Percentiles rank a stretch among this genome's conserved stretches.
phyloP scores from a whole-genome alignment of 35 echinoderm and acorn worm species.

The Heliocidaris erythrogramma region DNA sequence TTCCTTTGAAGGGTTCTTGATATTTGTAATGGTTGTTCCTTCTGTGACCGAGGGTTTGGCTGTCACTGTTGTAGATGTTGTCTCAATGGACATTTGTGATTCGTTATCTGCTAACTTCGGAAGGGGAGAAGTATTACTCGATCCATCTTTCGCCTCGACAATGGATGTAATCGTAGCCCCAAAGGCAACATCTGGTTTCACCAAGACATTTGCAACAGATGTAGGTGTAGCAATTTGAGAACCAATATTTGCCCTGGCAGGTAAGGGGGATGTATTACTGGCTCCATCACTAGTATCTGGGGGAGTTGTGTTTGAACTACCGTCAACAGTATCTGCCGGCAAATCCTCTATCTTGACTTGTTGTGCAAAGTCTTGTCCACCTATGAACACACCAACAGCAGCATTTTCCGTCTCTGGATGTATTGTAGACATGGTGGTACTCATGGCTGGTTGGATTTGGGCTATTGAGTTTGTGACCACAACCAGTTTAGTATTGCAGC shows the following conservation, averaged over 20 bases:
- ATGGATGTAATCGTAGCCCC: background rate
- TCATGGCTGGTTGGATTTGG: background rate
- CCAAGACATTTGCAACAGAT: background rate
- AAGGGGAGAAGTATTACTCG: background rate
- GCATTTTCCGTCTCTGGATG: background rate
- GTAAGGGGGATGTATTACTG: background rate
- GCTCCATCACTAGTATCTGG: background rate
- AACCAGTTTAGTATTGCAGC: background rate
- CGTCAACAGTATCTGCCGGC: background rate
- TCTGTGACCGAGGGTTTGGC: background rate
- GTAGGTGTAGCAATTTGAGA: background rate
- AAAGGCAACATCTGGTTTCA: background rate
- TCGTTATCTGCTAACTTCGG: conserved; percentile 14
- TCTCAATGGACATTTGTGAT: conserved; percentile 6
- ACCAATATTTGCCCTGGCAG: background rate
- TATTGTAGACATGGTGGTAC: background rate
- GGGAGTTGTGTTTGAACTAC: background rate
- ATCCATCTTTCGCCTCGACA: background rate
- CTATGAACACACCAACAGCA: background rate
- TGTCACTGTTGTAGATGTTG: background rate
- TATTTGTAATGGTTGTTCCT: background rate
- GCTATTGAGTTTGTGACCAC: background rate
- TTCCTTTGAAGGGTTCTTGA: background rate
- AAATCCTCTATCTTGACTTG: background rate
- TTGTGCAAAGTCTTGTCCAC: conserved; percentile 14